Conservation (phyloP, 2,113 vertebrate species). For the Nothocercus nigrocapillus region DNA sequence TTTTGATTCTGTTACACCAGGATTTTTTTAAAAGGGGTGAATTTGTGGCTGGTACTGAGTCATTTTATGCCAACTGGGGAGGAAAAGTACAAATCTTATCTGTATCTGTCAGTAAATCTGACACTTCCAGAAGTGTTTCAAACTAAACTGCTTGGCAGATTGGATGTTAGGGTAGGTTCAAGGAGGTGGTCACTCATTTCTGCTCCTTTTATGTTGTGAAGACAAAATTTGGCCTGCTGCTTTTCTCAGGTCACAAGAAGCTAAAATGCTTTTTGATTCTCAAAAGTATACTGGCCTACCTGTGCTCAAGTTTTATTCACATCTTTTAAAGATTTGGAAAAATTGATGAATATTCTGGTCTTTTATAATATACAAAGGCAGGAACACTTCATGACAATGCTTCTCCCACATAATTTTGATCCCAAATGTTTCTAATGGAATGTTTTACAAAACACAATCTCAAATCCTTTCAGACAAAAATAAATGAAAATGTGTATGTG, state of each 20-base stretch:
- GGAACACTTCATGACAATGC: neutral
- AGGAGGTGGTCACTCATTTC: neutral
- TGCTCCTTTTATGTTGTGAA: neutral
- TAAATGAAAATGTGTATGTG: too few species aligned
- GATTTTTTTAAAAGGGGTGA: neutral
- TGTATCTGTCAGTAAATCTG: neutral
- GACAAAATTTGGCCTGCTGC: neutral
- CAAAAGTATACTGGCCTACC: accelerated
- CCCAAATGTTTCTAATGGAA: neutral
- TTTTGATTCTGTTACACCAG: neutral
- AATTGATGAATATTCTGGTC: neutral
- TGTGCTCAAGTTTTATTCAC: accelerated
- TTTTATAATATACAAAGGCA: neutral
- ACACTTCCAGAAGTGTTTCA: neutral
- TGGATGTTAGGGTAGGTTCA: neutral
- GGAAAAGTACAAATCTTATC: neutral
- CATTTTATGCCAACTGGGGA: neutral
- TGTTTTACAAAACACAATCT: neutral
- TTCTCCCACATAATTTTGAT: accelerated
- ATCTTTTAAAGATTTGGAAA: neutral
- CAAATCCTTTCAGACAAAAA: neutral
- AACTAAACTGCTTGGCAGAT: neutral
- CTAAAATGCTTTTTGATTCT: accelerated
- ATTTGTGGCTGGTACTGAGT: neutral
- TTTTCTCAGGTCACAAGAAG: neutral